These are phyloP conservation scores for Teleogryllus oceanicus DNA, from an alignment of 2,888 invertebrate species.

Conservation along the genomic window DNA sequence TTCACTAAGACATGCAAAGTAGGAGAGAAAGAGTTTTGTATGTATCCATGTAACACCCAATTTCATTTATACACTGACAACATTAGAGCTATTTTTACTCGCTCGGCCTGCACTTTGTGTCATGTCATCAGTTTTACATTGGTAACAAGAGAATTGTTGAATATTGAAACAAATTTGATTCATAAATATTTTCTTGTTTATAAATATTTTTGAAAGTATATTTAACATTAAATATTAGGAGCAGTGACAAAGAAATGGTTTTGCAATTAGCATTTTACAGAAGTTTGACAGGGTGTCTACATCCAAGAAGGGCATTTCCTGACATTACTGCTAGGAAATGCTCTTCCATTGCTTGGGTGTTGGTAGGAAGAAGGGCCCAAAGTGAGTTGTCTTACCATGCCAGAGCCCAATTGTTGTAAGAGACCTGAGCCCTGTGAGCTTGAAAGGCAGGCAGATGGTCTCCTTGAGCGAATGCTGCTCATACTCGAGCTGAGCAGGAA, in stretches of 20 bases:
- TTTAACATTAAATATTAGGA: too few species aligned
- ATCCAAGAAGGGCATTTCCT: slow-evolving; percentile 45
- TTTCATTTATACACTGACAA: background rate
- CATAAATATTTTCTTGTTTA: too few species aligned
- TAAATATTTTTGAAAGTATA: too few species aligned
- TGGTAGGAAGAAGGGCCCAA: slow-evolving; percentile 56
- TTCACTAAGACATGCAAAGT: background rate
- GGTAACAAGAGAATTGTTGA: too few species aligned
- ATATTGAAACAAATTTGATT: too few species aligned
- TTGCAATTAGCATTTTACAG: background rate
- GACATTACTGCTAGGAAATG: slow-evolving; percentile 54
- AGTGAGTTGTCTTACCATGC: slow-evolving; percentile 86
- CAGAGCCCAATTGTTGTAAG: slow-evolving; percentile 84
- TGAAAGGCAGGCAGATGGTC: slow-evolving; percentile 69
- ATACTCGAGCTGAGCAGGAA: slow-evolving; percentile 77
- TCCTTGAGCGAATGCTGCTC: slow-evolving; percentile 71
- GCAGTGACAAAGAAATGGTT: background rate
- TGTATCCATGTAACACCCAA: slow-evolving; percentile 8
- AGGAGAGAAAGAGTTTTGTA: background rate
- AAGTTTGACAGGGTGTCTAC: slow-evolving; percentile 26
- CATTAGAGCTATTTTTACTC: background rate
- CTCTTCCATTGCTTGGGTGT: slow-evolving; percentile 51
- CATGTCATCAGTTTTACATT: background rate
- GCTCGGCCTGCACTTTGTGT: background rate
- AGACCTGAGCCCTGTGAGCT: slow-evolving; percentile 70